Conservation (phyloP, 2,797 vertebrate species). For the Calcarius lapponicus region DNA sequence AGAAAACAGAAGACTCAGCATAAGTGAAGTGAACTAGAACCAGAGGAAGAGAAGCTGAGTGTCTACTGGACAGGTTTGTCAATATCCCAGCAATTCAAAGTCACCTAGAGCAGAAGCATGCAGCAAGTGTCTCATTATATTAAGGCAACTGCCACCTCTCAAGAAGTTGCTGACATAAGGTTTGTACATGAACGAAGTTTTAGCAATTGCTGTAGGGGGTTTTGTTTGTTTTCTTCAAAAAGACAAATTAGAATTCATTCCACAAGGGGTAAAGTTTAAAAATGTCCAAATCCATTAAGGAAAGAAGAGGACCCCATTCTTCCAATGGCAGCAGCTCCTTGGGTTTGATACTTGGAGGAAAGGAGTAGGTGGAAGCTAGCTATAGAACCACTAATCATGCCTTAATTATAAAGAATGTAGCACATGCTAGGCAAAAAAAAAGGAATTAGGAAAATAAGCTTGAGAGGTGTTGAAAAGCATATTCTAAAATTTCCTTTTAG, state of each 20-base stretch:
- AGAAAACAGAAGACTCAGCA: slow-evolving; percentile 14
- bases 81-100: slow-evolving; percentile 28
- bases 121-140: slow-evolving; percentile 25
- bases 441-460: background rate
- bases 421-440: background rate
- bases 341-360: background rate
- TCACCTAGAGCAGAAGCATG: background rate
- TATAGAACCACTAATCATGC: background rate
- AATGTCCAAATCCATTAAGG: background rate
- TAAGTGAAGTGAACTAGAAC: slow-evolving; percentile 34
- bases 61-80: slow-evolving; percentile 18
- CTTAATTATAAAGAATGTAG: background rate
- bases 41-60: background rate
- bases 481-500: background rate
- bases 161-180: background rate
- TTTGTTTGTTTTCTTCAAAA: background rate
- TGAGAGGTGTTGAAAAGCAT: background rate
- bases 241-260: background rate
- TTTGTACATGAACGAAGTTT: background rate
- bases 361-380: background rate
- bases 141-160: background rate
- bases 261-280: background rate
- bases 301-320: background rate
- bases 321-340: background rate
- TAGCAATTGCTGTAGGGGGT: background rate